Percentiles rank a stretch among this genome's conserved stretches.
Conservation (phyloP, 1,140 invertebrate genomes). For the Meteorus sp. region DNA sequence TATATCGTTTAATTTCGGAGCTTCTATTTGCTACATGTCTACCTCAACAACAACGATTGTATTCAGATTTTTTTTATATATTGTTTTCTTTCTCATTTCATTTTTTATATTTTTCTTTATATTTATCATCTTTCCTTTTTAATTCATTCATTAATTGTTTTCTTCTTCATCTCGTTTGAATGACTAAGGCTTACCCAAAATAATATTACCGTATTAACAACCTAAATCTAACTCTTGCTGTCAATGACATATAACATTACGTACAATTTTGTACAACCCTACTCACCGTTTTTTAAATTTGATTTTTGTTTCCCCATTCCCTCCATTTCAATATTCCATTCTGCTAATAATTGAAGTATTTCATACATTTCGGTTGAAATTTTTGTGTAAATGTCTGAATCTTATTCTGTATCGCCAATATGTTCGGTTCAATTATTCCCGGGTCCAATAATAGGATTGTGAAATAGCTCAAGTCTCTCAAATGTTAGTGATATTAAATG, state of each 20-base stretch:
- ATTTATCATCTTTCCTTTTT: conserved; percentile 28
- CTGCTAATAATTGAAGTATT: not conserved
- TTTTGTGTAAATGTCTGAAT: too few species aligned
- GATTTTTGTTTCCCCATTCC: conserved; percentile 2
- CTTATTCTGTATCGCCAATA: too few species aligned
- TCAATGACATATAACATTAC: conserved; percentile 50
- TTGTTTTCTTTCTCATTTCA: conserved; percentile 1
- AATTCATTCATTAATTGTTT: conserved; percentile 27
- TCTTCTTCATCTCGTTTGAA: too few species aligned
- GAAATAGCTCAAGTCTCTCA: too few species aligned
- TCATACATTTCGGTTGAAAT: conserved; percentile 6
- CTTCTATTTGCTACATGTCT: conserved; percentile 49
- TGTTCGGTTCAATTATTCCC: too few species aligned
- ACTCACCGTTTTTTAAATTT: conserved; percentile 23
- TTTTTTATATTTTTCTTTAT: conserved; percentile 28
- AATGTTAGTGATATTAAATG: too few species aligned
- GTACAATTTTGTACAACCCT: conserved; percentile 47
- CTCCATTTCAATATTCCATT: conserved; percentile 3
- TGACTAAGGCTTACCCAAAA: conserved; percentile 50
- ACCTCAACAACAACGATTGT: conserved; percentile 49
- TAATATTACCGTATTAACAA: conserved; percentile 52
- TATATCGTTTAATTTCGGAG: conserved; percentile 39
- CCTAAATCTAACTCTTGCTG: conserved; percentile 44
- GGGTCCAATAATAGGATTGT: too few species aligned
- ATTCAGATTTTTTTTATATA: conserved; percentile 23